phyloP scores from a whole-genome alignment of 2,888 invertebrate species.

The Lathronympha strigana region DNA sequence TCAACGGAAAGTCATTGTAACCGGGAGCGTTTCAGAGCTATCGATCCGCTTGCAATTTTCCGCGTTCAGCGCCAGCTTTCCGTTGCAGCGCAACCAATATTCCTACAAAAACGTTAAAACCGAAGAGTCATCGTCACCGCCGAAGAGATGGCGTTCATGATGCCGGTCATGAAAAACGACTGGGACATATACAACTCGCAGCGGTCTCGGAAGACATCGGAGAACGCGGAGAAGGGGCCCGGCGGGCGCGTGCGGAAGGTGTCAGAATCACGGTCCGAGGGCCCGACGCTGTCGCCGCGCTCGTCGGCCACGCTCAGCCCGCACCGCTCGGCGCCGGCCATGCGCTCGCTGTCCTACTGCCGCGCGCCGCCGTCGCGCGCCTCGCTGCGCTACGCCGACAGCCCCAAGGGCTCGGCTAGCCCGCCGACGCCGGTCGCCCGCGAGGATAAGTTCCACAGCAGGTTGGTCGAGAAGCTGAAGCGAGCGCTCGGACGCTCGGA shows the following conservation, averaged over 20 bases:
- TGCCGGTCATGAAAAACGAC: constrained; percentile 97
- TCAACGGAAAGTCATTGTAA: constrained; percentile 17
- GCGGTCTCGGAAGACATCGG: constrained; percentile 90
- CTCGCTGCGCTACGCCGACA: constrained; percentile 86
- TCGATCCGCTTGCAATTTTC: constrained; percentile 58
- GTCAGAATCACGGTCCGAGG: constrained; percentile 90
- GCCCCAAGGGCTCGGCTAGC: constrained; percentile 87
- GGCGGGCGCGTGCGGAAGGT: constrained; percentile 86
- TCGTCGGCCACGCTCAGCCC: constrained; percentile 83
- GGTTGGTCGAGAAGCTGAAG: constrained; percentile 91
- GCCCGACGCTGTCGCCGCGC: constrained; percentile 87
- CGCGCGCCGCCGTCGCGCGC: constrained; percentile 83
- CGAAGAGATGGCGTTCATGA: constrained; percentile 95
- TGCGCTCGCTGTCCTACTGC: constrained; percentile 84
- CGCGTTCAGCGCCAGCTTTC: constrained; percentile 35
- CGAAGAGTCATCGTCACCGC: constrained; percentile 69
- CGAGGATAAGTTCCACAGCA: constrained; percentile 91
- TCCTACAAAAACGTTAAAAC: constrained; percentile 75
- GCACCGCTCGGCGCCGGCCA: constrained; percentile 87
- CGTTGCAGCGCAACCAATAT: constrained; percentile 53
- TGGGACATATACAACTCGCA: constrained; percentile 96
- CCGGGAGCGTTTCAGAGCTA: constrained; percentile 44
- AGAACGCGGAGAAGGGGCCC: constrained; percentile 80
- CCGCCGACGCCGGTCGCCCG: constrained; percentile 81
- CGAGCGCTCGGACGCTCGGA: constrained; percentile 86